Evolutionary conservation across 2,888 invertebrate genomes (phyloP).

Genomic region (Erebia epiphron): DNA sequence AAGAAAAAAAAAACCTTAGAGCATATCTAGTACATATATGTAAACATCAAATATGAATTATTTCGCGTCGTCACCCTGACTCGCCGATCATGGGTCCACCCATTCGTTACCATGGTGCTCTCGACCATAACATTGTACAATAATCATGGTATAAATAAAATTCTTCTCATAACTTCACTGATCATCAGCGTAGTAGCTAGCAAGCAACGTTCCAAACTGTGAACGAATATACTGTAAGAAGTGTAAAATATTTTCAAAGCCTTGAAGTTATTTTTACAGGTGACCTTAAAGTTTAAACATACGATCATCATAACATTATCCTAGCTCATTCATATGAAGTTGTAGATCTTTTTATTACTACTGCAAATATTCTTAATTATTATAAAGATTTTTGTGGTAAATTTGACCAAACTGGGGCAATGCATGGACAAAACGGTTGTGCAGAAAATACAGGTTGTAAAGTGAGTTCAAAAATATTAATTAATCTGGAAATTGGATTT

Average conservation of each 20-base stretch:
- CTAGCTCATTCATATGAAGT: neutral
- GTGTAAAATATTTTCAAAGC: slow-evolving; percentile 11
- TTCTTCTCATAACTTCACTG: slow-evolving; percentile 42
- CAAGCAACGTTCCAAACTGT: slow-evolving; percentile 14
- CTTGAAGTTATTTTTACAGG: neutral
- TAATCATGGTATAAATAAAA: slow-evolving; percentile 53
- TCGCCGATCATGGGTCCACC: slow-evolving; percentile 43
- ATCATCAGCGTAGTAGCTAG: slow-evolving; percentile 37
- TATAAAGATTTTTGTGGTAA: neutral
- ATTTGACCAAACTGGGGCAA: slow-evolving; percentile 81
- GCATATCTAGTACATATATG: neutral
- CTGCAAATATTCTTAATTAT: neutral
- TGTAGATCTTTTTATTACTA: neutral
- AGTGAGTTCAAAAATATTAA: slow-evolving; percentile 57
- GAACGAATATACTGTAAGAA: neutral
- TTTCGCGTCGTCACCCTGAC: slow-evolving; percentile 35
- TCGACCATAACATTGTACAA: slow-evolving; percentile 58
- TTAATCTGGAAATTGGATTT: neutral
- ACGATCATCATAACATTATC: neutral
- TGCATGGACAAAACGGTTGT: slow-evolving; percentile 83
- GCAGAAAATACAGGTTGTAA: slow-evolving; percentile 63
- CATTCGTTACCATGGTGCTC: slow-evolving; percentile 63
- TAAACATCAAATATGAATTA: slow-evolving; percentile 31
- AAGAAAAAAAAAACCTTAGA: neutral
- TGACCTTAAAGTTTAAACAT: neutral